Evolutionary conservation across 2,888 invertebrate species (phyloP), one percentile per base, ranked within the genome.

Genomic region (Apodemia duryi): DNA sequence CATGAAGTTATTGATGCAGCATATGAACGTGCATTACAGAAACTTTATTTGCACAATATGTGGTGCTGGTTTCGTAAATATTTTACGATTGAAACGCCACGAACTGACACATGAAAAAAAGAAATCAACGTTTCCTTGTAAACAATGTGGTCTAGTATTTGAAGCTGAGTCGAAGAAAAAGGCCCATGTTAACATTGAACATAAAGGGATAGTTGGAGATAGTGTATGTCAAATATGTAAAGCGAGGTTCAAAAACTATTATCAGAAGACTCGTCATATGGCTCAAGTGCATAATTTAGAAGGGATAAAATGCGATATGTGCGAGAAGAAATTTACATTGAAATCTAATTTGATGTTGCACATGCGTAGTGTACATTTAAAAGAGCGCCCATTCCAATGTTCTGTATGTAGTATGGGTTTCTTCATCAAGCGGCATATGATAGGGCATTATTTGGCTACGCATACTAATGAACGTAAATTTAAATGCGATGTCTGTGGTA

Each of bases 401-500:
- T 85, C 88, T 0, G 86, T 88, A 0, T 92, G 92, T 63, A 86
- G 80, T 51, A 91, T 91, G 87, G 86, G 86, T 0, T 92, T 92
- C 73, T 91, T 91, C 28, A 85, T 87, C 2, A 88, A 88, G 69
- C 74, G 86, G 0, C 93, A 93, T 70, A 88, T 89, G 82, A 72
- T 88, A 21, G 88, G 87, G 0, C 93, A 93, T 72, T 91, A 91
- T 65, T 78, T 90, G 79, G 86, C 88, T 2, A 88, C 87, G 11
- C 91, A 91, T 65, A 91, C 91, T 0, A 92, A 92, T 62, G 93
- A 93, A 54, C 87, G 91, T 46, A 90, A 88, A 32, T 93, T 92
- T 66, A 92, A 94, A 65, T 94, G 94, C 70, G 93, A 94, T 13
- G 84, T 93, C 0, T 95, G 94, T 71, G 92, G 93, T 0, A 93